Base-by-base conservation (phyloP, 2,888 invertebrate genomes). In the Cryptosula pallasiana region DNA sequence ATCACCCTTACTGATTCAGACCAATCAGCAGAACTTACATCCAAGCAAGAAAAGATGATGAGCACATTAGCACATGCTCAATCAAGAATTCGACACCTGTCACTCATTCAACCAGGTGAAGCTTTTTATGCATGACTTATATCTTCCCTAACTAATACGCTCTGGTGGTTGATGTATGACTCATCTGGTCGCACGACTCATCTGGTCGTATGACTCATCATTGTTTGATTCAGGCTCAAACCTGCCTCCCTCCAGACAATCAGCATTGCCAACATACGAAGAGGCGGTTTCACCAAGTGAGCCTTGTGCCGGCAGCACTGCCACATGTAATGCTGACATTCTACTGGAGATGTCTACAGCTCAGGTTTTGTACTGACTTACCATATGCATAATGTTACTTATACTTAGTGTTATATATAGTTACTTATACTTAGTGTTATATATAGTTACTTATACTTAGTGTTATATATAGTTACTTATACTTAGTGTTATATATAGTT, bases 211-310 rank as follows among this genome's bases (percentile, higher is more conserved):
- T n/a, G n/a, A n/a, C n/a, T n/a, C n/a, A n/a, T n/a, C n/a, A n/a
- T n/a, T n/a, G n/a, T n/a, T n/a, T n/a, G n/a, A n/a, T 45, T 45
- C 20, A 45, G 45, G 20, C 20, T 13, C 45, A 45, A 45, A 20
- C 9, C 45, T 45, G 20, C 45, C 45, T 45, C 45, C 76, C 79
- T 34, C 72, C 74, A 3, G 71, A 72, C 1, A 78, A 78, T 23
- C 76, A 3, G 34, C 76, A 5, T 81, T 82, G 0, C 82, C 83
- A 35, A 80, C 81, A 13, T 83, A 83, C 75, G 83, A 84, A 72
- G 79, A 80, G 71, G 81, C 81, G 1, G 77, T 77, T 32, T 76
- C 78, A 2, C 71, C 76, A 35, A 29, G 69, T 9, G n/a, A 25
- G 35, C 20, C 34, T 1, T 1, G 16, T 1, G 27, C 27, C n/a